Evolutionary conservation across 2,888 invertebrate genomes (phyloP).

Genomic region (Zele albiditarsus): DNA sequence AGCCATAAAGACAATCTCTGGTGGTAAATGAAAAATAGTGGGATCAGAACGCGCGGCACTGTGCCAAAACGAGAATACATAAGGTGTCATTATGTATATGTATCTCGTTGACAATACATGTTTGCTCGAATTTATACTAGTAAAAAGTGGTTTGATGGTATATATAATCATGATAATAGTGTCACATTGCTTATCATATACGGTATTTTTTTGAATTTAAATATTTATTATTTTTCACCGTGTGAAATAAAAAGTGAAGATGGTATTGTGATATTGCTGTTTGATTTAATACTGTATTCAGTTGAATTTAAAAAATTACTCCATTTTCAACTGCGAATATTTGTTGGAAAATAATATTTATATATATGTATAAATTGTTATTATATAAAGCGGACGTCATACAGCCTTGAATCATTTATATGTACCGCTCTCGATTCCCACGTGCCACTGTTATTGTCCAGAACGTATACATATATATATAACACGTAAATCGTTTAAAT

Average conservation of each 20-base stretch:
- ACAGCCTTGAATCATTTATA: not conserved
- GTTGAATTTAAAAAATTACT: not conserved
- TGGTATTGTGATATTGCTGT: not conserved
- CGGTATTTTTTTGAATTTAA: not conserved
- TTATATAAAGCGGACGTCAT: not conserved
- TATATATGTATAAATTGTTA: not conserved
- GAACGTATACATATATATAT: not conserved
- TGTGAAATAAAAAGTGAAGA: not conserved
- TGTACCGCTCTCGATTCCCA: slow-evolving; percentile 2
- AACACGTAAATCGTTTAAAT: slow-evolving; percentile 2
- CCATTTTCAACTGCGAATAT: not conserved
- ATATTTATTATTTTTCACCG: not conserved
- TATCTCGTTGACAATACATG: not conserved
- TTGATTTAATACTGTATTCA: not conserved
- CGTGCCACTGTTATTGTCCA: not conserved
- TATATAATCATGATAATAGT: slow-evolving; percentile 2
- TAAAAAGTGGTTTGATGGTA: not conserved
- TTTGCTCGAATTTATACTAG: not conserved
- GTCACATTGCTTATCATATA: not conserved
- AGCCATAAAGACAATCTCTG: slow-evolving; percentile 11
- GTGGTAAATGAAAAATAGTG: slow-evolving; percentile 3
- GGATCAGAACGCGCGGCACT: slow-evolving; percentile 1
- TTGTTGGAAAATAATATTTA: not conserved
- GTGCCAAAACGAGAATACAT: slow-evolving; percentile 14
- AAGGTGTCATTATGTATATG: not conserved